These are phyloP conservation scores for Acrocephalus scirpaceus DNA, from an alignment of 2,797 vertebrate species.

Conservation along the genomic window DNA sequence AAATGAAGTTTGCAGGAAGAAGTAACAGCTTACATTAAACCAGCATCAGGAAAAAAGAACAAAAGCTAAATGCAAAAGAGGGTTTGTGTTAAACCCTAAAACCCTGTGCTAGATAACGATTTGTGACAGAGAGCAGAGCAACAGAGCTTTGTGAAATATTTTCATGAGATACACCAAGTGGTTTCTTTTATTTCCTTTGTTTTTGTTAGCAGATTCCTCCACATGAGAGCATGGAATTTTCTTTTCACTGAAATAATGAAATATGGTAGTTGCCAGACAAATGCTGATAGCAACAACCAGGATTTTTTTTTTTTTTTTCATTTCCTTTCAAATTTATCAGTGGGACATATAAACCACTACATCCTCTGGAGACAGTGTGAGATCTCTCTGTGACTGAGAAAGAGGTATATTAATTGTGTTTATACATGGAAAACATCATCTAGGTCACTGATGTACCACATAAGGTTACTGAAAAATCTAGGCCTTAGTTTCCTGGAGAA, in stretches of 20 bases:
- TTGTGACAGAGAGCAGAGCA: background rate
- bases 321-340: background rate
- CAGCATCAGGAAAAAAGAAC: background rate
- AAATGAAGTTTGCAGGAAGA: background rate
- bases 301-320: background rate
- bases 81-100: background rate
- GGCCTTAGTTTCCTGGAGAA: background rate
- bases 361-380: background rate
- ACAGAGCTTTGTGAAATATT: background rate
- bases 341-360: background rate
- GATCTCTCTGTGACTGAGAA: background rate
- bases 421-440: background rate
- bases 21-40: background rate
- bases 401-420: background rate
- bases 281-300: background rate
- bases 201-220: slow-evolving; percentile 37
- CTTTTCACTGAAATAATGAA: slow-evolving; percentile 30
- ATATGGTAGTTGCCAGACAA: background rate
- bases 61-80: background rate
- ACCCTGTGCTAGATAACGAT: background rate
- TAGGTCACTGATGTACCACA: background rate
- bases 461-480: background rate
- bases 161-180: background rate
- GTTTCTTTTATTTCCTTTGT: slow-evolving; percentile 5
- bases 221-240: slow-evolving; percentile 32